Evolutionary conservation across 2,888 invertebrate species (phyloP), one percentile per base, ranked within the genome.

Genomic region (Antitype chi): DNA sequence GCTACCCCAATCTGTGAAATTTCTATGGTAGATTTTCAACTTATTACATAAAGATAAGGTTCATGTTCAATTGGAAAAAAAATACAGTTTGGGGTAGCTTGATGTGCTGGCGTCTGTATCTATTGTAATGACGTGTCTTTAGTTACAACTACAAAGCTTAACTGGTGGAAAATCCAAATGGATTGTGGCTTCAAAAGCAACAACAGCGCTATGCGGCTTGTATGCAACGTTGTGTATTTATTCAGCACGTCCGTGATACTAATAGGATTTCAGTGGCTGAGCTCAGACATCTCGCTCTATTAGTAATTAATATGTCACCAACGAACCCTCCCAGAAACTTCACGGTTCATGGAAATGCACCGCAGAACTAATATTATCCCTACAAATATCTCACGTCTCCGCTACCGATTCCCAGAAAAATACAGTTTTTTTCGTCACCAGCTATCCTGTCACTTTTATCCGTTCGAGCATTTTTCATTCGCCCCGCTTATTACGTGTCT

Each of bases 311-410:
- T 93, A 93, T 92, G 94, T 94, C 93, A 92, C 88, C 90, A 85
- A 79, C 85, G 88, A 88, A 80, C 86, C 80, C 89, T 90, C 91
- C 87, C 90, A 89, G 90, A 90, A 92, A 88, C 88, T 87, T 85
- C 85, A 81, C 90, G 87, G 71, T 95, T 95, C 96, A 93, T 86
- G 91, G 95, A 96, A 95, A 91, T 85, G 90, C 90, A 85, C 90
- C 89, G 84, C 90, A 90, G 84, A 91, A 93, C 95, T 94, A 95
- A 96, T 95, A 95, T 96, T 95, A 95, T 95, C 94, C 92, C 92
- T 88, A 92, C 94, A 95, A 95, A 95, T 94, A 93, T 94, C 94
- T 94, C 95, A 94, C 94, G 93, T 92, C 87, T 89, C 76, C 89
- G 93, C 92, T 87, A 93, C 92, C 85, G 89, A 84, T 96, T 96